Conservation (phyloP, 1,140 invertebrate genomes). For the Akabosia matsudoensis region DNA sequence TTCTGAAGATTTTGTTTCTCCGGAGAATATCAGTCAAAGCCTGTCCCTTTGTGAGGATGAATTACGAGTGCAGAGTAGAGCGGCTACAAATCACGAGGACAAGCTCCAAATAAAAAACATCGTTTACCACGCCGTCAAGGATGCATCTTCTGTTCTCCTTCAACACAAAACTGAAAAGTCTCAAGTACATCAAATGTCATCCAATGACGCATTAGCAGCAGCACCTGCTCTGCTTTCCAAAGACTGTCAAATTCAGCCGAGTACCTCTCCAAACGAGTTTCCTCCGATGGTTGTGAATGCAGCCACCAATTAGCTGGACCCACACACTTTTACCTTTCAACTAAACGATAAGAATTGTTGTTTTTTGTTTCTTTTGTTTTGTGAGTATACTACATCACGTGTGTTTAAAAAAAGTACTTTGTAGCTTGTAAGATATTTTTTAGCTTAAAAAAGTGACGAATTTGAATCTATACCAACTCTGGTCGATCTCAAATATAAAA, state of each 20-base stretch:
- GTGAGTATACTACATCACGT: not conserved
- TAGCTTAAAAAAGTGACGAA: not conserved
- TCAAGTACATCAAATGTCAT: not conserved
- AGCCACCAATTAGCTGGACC: not conserved
- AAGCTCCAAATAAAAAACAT: slow-evolving; percentile 98
- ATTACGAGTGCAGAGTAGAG: slow-evolving; percentile 88
- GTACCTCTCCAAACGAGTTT: slow-evolving; percentile 2
- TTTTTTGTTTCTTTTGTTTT: not conserved
- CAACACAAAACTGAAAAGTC: slow-evolving; percentile 1
- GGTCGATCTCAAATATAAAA: slow-evolving; percentile 11
- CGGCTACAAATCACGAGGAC: slow-evolving; percentile 95
- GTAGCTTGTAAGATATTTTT: not conserved
- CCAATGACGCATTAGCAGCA: not conserved
- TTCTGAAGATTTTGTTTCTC: slow-evolving; percentile 96
- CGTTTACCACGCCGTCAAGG: slow-evolving; percentile 96
- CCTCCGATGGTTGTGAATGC: slow-evolving; percentile 1
- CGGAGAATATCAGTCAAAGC: slow-evolving; percentile 93
- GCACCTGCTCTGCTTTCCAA: slow-evolving; percentile 14
- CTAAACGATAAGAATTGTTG: not conserved
- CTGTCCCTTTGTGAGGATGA: slow-evolving; percentile 89
- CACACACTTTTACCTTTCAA: not conserved
- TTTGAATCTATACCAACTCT: slow-evolving; percentile 18
- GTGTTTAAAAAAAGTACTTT: not conserved
- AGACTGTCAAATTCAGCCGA: slow-evolving; percentile 16
- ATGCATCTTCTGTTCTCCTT: slow-evolving; percentile 69